Conservation (phyloP, 2,113 vertebrate species). For the Prietella phreatophila region DNA sequence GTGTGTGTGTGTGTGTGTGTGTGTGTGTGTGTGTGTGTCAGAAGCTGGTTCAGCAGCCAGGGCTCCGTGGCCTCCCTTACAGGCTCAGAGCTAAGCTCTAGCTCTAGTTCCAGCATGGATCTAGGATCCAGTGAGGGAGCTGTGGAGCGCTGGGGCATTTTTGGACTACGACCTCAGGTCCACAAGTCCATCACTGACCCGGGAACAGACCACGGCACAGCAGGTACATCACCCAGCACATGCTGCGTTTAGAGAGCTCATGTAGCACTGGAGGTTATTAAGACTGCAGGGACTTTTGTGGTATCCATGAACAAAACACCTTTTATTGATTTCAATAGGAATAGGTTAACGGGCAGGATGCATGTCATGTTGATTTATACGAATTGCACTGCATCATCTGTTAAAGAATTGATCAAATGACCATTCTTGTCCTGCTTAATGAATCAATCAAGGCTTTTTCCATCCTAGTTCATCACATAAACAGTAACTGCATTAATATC, state of each 20-base stretch:
- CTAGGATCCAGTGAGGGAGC: slow-evolving; percentile 74
- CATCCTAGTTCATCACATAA: no score
- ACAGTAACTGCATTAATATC: no score
- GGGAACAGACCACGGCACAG: slow-evolving; percentile 71
- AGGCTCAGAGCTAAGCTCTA: slow-evolving; percentile 65
- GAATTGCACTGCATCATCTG: no score
- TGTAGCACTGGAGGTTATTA: background rate
- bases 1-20: no score
- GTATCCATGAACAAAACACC: background rate
- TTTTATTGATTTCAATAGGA: background rate
- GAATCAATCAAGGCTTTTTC: no score
- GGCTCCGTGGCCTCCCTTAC: slow-evolving; percentile 73
- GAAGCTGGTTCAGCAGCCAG: slow-evolving; percentile 83
- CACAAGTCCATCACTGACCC: slow-evolving; percentile 87
- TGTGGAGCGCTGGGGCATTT: slow-evolving; percentile 85
- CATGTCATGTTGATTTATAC: background rate
- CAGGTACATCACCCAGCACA: slow-evolving; percentile 57
- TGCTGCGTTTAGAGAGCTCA: background rate
- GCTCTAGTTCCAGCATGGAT: slow-evolving; percentile 64
- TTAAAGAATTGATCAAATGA: no score
- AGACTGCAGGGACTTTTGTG: background rate
- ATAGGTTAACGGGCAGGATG: background rate
- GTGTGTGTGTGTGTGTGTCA: slow-evolving; percentile 57
- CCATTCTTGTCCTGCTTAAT: no score
- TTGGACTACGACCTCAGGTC: slow-evolving; percentile 79